These are phyloP conservation scores for Megaceryle alcyon DNA, from an alignment of 2,797 vertebrate species.

Conservation along the genomic window DNA sequence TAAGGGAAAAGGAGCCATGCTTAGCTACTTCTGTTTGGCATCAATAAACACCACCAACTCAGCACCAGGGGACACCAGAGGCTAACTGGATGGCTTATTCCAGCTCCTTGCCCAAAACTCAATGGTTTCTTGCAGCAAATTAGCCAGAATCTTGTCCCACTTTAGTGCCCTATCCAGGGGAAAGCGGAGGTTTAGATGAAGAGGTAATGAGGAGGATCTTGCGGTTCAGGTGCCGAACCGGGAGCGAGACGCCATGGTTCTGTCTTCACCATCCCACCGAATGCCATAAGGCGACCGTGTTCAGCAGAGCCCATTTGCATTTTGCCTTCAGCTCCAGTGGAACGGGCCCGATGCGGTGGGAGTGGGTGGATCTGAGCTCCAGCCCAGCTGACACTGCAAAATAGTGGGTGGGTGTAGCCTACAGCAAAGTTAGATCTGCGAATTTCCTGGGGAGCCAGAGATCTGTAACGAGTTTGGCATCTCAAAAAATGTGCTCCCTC, in stretches of 20 bases:
- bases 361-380: conserved; percentile 45
- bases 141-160: background rate
- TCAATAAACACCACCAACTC: background rate
- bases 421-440: conserved; percentile 20
- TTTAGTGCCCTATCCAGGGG: background rate
- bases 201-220: background rate
- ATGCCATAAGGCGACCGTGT: background rate
- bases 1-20: background rate
- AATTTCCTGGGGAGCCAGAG: conserved; percentile 21
- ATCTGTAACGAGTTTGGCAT: background rate
- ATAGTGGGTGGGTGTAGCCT: conserved; percentile 44
- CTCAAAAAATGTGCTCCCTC: background rate
- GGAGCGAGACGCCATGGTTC: fast-evolving
- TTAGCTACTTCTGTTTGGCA: background rate
- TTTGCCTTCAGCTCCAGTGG: background rate
- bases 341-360: fast-evolving
- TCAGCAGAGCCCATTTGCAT: background rate
- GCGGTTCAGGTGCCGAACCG: background rate
- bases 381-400: conserved; percentile 57
- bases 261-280: background rate
- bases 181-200: background rate
- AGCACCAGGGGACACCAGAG: background rate
- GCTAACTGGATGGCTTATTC: background rate
- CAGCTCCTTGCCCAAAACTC: background rate
- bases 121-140: background rate